Evolutionary conservation across 2,113 vertebrate species (phyloP).

Genomic region (Gobio gobio): DNA sequence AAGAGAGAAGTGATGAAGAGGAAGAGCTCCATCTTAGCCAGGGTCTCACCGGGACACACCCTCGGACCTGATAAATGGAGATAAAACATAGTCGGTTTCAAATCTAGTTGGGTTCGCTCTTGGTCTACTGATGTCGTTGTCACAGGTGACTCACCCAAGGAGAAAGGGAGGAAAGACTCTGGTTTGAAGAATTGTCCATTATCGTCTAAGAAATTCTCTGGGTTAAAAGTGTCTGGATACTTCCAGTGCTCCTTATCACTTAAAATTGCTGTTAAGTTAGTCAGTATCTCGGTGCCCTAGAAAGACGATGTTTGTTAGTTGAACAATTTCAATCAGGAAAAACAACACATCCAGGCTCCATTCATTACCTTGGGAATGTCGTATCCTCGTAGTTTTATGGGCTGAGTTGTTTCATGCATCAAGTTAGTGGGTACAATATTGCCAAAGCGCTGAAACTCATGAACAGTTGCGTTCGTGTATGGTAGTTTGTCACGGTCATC

Average conservation of each 20-base stretch:
- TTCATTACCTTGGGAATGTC: slow-evolving; percentile 43
- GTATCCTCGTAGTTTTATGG: slow-evolving; percentile 43
- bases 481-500: slow-evolving; percentile 49
- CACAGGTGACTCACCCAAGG: slow-evolving; percentile 40
- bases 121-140: neutral
- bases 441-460: slow-evolving; percentile 48
- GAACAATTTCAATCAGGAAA: neutral
- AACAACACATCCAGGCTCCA: neutral
- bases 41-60: slow-evolving; percentile 72
- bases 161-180: slow-evolving; percentile 50
- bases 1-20: slow-evolving; percentile 74
- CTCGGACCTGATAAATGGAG: slow-evolving; percentile 68
- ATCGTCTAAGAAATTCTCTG: slow-evolving; percentile 74
- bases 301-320: neutral
- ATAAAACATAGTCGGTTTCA: neutral
- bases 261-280: slow-evolving; percentile 70
- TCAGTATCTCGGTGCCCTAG: slow-evolving; percentile 54
- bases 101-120: too few relatives aligned
- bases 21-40: slow-evolving; percentile 77
- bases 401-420: slow-evolving; percentile 24
- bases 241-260: slow-evolving; percentile 73
- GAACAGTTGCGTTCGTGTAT: slow-evolving; percentile 41
- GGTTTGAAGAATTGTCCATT: slow-evolving; percentile 50
- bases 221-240: slow-evolving; percentile 75
- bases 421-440: slow-evolving; percentile 34